These are phyloP conservation scores for Orthonyx spaldingii DNA, from an alignment of 2,113 vertebrate genomes.

Conservation along the genomic window DNA sequence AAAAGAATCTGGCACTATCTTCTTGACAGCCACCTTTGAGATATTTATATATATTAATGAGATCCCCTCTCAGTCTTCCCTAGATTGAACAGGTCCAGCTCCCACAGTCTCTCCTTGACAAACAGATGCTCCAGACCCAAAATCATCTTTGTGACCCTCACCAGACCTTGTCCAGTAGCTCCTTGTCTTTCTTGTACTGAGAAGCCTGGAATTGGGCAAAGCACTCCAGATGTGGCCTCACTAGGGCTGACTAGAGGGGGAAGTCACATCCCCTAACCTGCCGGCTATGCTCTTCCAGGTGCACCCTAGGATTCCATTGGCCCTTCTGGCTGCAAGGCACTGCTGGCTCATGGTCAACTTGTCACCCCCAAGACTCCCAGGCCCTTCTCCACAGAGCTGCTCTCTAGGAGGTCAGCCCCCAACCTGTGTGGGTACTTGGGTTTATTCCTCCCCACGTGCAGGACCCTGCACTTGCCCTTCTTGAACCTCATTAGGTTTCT, in stretches of 20 bases:
- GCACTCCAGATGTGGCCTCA: background rate
- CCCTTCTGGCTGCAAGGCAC: background rate
- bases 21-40: background rate
- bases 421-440: background rate
- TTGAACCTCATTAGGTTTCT: background rate
- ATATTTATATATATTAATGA: background rate
- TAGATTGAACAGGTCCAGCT: background rate
- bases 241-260: rapidly evolving
- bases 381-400: background rate
- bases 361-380: background rate
- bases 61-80: background rate
- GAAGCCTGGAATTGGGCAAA: background rate
- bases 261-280: background rate
- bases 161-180: background rate
- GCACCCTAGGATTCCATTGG: background rate
- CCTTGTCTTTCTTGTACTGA: background rate
- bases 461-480: background rate
- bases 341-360: background rate
- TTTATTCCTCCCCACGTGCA: background rate
- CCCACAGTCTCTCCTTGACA: background rate
- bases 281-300: background rate
- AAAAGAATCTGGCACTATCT: background rate
- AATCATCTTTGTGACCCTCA: background rate
- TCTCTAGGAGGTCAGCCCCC: background rate
- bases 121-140: background rate